Evolutionary conservation across 1,140 invertebrate species (phyloP).

Genomic region (Pseudachorutes palmiensis): DNA sequence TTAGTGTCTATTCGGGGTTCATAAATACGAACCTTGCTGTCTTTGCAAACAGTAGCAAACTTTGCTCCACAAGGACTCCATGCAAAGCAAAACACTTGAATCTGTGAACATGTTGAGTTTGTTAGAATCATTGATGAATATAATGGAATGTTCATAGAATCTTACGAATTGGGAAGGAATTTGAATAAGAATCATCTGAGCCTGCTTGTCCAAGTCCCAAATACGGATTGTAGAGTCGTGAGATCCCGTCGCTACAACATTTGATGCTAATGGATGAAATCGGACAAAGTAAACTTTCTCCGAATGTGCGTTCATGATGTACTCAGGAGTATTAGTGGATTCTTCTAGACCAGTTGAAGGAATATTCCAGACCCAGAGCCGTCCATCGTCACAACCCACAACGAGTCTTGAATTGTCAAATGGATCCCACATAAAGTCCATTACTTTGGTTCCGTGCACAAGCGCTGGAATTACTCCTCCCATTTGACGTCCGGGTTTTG

Average conservation of each 20-base stretch:
- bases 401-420: constrained; percentile 69
- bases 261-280: constrained; percentile 77
- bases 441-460: constrained; percentile 77
- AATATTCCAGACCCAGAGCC: constrained; percentile 75
- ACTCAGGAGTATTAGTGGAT: constrained; percentile 55
- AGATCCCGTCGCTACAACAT: constrained; percentile 74
- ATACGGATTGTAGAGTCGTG: constrained; percentile 80
- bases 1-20: constrained; percentile 57
- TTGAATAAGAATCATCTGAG: constrained; percentile 50
- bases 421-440: constrained; percentile 90
- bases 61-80: constrained; percentile 83
- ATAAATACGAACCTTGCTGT: constrained; percentile 73
- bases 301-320: constrained; percentile 60
- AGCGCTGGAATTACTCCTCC: constrained; percentile 73
- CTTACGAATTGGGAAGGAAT: constrained; percentile 63
- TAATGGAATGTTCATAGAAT: too few species aligned
- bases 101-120: constrained; percentile 30
- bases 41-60: constrained; percentile 78
- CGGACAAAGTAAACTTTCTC: constrained; percentile 87
- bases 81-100: constrained; percentile 71
- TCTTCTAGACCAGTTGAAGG: constrained; percentile 60
- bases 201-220: constrained; percentile 59
- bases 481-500: constrained; percentile 63
- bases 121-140: too few species aligned
- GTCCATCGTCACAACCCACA: constrained; percentile 80